Conservation (phyloP, 2,797 vertebrate species). For the Strix occidentalis region DNA sequence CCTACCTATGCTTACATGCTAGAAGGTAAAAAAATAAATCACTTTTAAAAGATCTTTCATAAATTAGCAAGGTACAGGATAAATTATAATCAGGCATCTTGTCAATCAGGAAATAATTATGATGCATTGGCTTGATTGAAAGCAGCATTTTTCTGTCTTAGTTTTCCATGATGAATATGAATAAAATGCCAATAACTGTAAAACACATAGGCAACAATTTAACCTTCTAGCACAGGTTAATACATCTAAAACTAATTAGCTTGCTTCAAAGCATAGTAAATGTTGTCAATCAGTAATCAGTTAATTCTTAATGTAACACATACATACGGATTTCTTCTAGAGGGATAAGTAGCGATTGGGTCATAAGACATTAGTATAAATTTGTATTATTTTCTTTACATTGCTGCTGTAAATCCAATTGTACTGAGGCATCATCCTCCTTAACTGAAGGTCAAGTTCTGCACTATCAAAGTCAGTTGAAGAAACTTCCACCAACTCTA, state of each 20-base stretch:
- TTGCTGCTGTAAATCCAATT: not conserved
- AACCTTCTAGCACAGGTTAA: not conserved
- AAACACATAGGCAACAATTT: not conserved
- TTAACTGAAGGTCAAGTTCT: not conserved
- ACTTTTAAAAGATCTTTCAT: not conserved
- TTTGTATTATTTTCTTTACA: not conserved
- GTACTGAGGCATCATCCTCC: not conserved
- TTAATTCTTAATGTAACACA: not conserved
- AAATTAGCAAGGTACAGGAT: not conserved
- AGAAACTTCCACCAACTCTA: not conserved
- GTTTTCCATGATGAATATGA: not conserved
- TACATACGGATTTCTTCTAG: not conserved
- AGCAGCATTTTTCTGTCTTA: not conserved
- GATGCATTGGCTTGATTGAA: not conserved
- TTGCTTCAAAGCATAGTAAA: not conserved
- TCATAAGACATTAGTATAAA: not conserved
- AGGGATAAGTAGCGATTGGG: not conserved
- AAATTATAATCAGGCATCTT: conserved; percentile 14
- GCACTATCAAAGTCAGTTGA: not conserved
- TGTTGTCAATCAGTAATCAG: not conserved
- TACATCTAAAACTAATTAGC: not conserved
- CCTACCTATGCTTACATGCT: not conserved
- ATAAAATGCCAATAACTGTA: not conserved
- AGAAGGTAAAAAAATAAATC: not conserved
- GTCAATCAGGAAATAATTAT: conserved; percentile 38